Conservation (phyloP, 2,888 invertebrate genomes). For the Cantharis rufa region DNA sequence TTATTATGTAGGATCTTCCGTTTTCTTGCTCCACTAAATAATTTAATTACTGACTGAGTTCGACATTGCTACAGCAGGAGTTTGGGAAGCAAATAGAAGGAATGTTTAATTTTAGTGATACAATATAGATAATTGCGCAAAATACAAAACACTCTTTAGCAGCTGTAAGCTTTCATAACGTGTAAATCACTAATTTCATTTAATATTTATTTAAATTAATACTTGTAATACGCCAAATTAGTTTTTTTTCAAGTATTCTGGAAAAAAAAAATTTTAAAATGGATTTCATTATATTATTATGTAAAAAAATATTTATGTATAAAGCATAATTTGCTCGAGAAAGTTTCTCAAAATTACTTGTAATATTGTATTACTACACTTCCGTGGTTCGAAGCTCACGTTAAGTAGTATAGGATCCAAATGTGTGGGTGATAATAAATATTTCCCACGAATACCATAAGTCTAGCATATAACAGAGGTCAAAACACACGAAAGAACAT, state of each 20-base stretch:
- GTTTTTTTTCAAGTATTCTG: not conserved
- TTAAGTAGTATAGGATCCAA: no score
- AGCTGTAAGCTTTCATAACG: not conserved
- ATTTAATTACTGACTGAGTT: slow-evolving; percentile 20
- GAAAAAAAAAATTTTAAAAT: no score
- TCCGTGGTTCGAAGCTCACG: no score
- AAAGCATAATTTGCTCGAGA: no score
- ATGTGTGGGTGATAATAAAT: no score
- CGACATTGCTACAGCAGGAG: not conserved
- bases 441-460: no score
- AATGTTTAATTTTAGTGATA: slow-evolving; percentile 11
- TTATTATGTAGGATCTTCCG: slow-evolving; percentile 23
- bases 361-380: no score
- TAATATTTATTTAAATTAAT: not conserved
- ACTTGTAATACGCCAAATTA: not conserved
- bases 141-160: not conserved
- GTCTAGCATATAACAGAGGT: no score
- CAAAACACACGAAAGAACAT: no score
- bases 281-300: no score
- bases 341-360: no score
- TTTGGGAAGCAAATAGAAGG: slow-evolving; percentile 5
- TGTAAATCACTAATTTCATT: not conserved
- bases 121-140: not conserved
- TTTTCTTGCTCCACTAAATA: slow-evolving; percentile 14
- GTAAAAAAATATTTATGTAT: no score